Evolutionary conservation across 2,797 vertebrate species (phyloP).

Genomic region (Cossypha heuglini): DNA sequence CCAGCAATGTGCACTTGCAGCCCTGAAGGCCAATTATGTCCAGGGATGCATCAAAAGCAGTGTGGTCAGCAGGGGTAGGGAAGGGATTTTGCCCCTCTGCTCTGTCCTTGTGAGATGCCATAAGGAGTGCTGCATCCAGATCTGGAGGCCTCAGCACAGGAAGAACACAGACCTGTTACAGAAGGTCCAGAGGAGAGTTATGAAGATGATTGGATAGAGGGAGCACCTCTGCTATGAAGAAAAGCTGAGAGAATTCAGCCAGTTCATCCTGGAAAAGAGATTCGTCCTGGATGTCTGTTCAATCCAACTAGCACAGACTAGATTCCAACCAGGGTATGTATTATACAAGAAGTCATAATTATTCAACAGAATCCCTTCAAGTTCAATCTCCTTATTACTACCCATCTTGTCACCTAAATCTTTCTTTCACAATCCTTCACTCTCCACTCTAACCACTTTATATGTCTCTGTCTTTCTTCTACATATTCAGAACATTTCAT

Average conservation of each 20-base stretch:
- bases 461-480: not conserved
- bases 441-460: not conserved
- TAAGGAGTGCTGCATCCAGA: not conserved
- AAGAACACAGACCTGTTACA: not conserved
- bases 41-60: not conserved
- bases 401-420: not conserved
- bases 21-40: not conserved
- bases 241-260: not conserved
- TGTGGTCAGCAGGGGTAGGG: accelerated
- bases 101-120: not conserved
- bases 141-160: not conserved
- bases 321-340: not conserved
- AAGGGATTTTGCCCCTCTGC: not conserved
- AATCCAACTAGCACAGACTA: not conserved
- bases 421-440: not conserved
- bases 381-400: not conserved
- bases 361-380: not conserved
- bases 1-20: not conserved
- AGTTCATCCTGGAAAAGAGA: not conserved
- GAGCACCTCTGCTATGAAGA: not conserved
- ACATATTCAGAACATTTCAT: not conserved
- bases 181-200: not conserved
- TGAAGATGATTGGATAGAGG: not conserved
- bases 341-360: not conserved
- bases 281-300: not conserved